Evolutionary conservation across 2,113 vertebrate species (phyloP).

Genomic region (Pagrus major): DNA sequence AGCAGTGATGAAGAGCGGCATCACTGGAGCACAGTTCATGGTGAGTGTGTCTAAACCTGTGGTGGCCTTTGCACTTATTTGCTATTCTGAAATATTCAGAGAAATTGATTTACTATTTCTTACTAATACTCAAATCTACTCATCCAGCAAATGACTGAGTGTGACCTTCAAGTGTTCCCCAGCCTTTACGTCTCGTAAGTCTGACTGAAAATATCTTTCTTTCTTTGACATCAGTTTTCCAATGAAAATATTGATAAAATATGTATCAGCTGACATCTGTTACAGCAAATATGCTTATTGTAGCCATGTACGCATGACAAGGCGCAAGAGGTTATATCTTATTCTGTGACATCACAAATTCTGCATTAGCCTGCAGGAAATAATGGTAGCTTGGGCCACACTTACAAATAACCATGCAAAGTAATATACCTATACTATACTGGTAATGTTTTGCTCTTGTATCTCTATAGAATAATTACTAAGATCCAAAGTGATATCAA

Average conservation of each 20-base stretch:
- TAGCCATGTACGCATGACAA: neutral
- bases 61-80: neutral
- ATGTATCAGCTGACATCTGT: neutral
- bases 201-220: neutral
- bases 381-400: neutral
- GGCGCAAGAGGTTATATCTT: neutral
- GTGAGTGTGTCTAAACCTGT: conserved; percentile 24
- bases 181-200: conserved; percentile 59
- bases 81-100: neutral
- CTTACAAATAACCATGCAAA: too few relatives aligned
- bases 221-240: neutral
- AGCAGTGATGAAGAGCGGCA: conserved; percentile 47
- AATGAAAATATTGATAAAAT: neutral
- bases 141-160: conserved; percentile 51
- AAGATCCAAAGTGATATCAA: conserved; percentile 64
- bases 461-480: conserved; percentile 45
- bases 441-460: neutral
- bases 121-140: neutral
- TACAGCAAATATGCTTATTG: neutral
- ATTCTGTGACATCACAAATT: neutral
- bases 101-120: neutral
- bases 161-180: conserved; percentile 65
- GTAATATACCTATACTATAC: neutral
- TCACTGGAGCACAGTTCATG: conserved; percentile 64
- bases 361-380: neutral